Percentiles rank a stretch among this genome's conserved stretches.
Evolutionary conservation across 2,888 invertebrate species (phyloP).

Genomic region (Zhuqinia jingwanae): DNA sequence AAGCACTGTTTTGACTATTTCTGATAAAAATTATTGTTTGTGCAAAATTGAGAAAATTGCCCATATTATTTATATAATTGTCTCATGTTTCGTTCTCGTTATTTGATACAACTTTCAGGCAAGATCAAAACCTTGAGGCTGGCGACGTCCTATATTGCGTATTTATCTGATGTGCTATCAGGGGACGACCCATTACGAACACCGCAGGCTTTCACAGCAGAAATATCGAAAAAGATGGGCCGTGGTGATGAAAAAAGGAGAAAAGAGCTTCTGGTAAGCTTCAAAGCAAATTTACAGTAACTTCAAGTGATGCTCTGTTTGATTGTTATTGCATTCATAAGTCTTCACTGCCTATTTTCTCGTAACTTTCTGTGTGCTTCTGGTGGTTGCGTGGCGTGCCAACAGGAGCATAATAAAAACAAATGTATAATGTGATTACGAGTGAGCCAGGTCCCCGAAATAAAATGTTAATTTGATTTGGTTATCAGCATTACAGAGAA

Average conservation of each 20-base stretch:
- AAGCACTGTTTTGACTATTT: not conserved
- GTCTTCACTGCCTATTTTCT: not conserved
- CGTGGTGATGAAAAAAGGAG: conserved; percentile 78
- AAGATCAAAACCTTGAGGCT: conserved; percentile 96
- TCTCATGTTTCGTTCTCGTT: not conserved
- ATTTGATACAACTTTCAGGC: conserved; percentile 67
- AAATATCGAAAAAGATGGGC: conserved; percentile 81
- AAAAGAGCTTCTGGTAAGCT: conserved; percentile 78
- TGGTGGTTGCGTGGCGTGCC: not conserved
- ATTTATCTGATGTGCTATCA: conserved; percentile 93
- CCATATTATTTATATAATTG: not conserved
- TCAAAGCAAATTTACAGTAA: conserved; percentile 40
- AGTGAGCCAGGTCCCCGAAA: not conserved
- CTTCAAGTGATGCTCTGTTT: conserved; percentile 30
- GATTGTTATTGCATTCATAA: not conserved
- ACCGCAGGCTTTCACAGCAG: conserved; percentile 91
- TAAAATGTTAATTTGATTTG: not conserved
- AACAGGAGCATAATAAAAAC: no score
- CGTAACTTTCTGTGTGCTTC: not conserved
- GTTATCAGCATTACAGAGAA: not conserved
- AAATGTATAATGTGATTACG: not conserved
- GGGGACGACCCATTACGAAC: conserved; percentile 89
- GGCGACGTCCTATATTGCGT: conserved; percentile 95
- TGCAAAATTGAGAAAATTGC: not conserved
- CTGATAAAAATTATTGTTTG: not conserved